Percentiles rank a stretch among this genome's conserved stretches.
phyloP scores from a whole-genome alignment of 2,113 vertebrate species.

The Empidonax traillii region DNA sequence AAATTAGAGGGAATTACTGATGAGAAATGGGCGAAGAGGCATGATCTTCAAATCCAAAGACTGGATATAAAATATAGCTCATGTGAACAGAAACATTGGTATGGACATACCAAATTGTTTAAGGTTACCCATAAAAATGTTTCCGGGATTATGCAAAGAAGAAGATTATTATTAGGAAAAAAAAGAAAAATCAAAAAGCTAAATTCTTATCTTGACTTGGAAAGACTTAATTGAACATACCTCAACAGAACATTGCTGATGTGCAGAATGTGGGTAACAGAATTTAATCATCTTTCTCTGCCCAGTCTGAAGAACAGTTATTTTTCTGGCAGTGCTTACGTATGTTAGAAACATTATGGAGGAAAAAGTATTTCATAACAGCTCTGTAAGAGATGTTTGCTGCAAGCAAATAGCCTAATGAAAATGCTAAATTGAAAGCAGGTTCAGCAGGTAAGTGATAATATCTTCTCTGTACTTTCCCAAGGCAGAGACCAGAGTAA shows the following conservation, averaged over 20 bases:
- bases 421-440: neutral
- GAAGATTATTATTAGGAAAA: neutral
- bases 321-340: neutral
- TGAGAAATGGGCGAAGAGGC: neutral
- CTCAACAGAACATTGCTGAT: neutral
- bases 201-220: neutral
- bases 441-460: neutral
- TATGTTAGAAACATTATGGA: neutral
- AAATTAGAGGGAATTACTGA: neutral
- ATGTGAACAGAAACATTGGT: neutral
- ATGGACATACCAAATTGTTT: neutral
- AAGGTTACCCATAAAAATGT: neutral
- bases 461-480: conserved; percentile 6
- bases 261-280: neutral
- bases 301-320: neutral
- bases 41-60: neutral
- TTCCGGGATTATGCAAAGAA: neutral
- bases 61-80: neutral
- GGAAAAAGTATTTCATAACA: neutral
- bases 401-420: conserved; percentile 26
- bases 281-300: neutral
- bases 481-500: neutral
- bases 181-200: neutral
- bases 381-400: neutral
- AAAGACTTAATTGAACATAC: neutral